Evolutionary conservation across 2,888 invertebrate genomes (phyloP), one percentile per base, ranked within the genome.

Genomic region (Dorcus parallelipipedus): DNA sequence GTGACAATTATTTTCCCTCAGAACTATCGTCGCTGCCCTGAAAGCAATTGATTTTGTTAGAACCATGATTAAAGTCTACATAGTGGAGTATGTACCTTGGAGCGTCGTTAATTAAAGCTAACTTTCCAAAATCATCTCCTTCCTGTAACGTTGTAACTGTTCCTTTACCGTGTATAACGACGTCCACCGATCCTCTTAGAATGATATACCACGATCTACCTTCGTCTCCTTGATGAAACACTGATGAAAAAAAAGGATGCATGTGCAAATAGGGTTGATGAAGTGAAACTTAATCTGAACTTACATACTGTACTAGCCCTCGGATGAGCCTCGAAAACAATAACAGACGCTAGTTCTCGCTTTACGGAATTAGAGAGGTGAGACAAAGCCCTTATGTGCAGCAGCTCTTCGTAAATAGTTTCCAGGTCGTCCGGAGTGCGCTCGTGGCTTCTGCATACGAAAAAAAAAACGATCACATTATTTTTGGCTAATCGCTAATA

Each of bases 41-140:
- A 49, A 71, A 45, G 9, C n/a, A 17, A 47, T 38, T 10, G n/a
- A 23, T n/a, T 20, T 42, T 14, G 6, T 42, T 14, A 8, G 4
- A 42, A 42, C 10, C 10, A 6, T 41, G 41, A 10, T 10, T 41
- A 2, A 2, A n/a, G 4, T 5, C 2, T n/a, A n/a, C n/a, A n/a
- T 1, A 20, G 20, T 2, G 20, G 20, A 20, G 20, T 20, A 10
- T 1, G 9, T 78, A 88, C 89, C 91, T 86, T 43, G 92, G 91
- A 53, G 90, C 88, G 79, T 92, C 91, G 78, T 92, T 93, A 68
- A 93, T 89, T 66, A 93, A 82, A 47, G 91, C 91, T 68, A 93
- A 80, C 80, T 93, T 93, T 52, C 93, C 93, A 77, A 93, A 93
- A 79, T 93, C 93, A 78, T 93, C 93, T 58, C 91, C 91, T 78